phyloP scores from a whole-genome alignment of 2,113 vertebrate species.

The Morone saxatilis region DNA sequence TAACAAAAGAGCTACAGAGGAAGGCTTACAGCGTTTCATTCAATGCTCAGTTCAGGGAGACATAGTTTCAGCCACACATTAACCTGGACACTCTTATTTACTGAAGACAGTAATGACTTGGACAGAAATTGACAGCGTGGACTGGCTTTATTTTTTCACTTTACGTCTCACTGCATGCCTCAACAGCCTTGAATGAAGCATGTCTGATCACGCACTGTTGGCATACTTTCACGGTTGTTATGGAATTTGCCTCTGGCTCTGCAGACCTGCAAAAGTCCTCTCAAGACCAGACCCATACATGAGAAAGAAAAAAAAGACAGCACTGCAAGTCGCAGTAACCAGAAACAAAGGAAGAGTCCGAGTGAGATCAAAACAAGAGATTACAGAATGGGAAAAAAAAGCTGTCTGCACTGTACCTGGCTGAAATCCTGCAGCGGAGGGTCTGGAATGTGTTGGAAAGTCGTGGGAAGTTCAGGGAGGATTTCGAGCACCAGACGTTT shows the following conservation, averaged over 20 bases:
- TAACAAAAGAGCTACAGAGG: constrained; percentile 54
- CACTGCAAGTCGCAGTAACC: neutral
- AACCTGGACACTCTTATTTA: neutral
- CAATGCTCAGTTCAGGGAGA: neutral
- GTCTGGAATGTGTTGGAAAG: constrained; percentile 75
- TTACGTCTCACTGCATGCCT: constrained; percentile 41
- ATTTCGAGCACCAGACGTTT: constrained; percentile 47
- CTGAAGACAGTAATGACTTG: neutral
- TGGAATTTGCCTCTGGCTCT: constrained; percentile 32
- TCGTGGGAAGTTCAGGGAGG: constrained; percentile 72
- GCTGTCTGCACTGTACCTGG: constrained; percentile 77
- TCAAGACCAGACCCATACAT: neutral
- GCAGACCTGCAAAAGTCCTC: constrained; percentile 23
- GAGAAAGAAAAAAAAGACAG: neutral
- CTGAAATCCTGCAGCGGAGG: constrained; percentile 61
- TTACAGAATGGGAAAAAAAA: constrained; percentile 58
- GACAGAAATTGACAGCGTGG: constrained; percentile 27
- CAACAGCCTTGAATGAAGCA: constrained; percentile 58
- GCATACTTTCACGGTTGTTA: constrained; percentile 41
- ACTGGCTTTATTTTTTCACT: constrained; percentile 19
- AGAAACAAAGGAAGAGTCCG: constrained; percentile 18
- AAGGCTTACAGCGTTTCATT: constrained; percentile 28
- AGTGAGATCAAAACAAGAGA: constrained; percentile 11
- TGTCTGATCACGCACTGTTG: constrained; percentile 70
- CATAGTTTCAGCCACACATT: neutral